Evolutionary conservation across 2,113 vertebrate species (phyloP), one percentile per base, ranked within the genome.

Genomic region (Ictalurus punctatus): DNA sequence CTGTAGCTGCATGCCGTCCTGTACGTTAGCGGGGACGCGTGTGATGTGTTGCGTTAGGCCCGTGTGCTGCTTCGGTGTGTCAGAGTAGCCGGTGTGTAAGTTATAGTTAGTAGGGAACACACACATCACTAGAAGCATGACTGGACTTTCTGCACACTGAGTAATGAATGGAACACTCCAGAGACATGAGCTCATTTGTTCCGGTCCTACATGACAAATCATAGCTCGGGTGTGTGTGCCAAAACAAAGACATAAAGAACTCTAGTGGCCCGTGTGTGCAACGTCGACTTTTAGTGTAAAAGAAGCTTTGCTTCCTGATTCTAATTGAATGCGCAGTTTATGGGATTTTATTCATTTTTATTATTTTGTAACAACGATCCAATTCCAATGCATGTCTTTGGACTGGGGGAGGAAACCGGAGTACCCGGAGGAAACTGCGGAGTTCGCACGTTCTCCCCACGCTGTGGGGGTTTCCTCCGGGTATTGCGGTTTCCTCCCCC

Each of bases 211-310:
- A 84, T 92, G 93, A 93, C 91, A 91, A 94, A 95, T 52, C 34
- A 88, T 93, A 93, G 88, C 88, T 14, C 10, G 4, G 8, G 54
- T 59, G 69, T 48, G 21, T 79, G 78, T 80, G 78, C 90, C 91
- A 89, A 59, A 93, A 88, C 84, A 92, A 81, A 92, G 82, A 86
- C 34, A 91, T 81, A 92, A 92, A 89, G 92, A 91, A 86, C 90
- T 90, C 88, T 92, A 91, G 93, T 93, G 83, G 87, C 83, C 69
- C 81, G 88, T 91, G 83, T 87, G 83, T 87, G 87, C 90, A 93
- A 93, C 93, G 93, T 83, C 85, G 79, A 56, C 86, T 84, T 94
- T 95, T 93, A 54, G 67, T 92, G 90, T 61, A 81, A 52, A 52
- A 52, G 48, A 52, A 89, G 44, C 83, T 85, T 81, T 83, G 71